Conservation (phyloP, 35 echinoderm and acorn worm genomes). For the Ptychodera flava region DNA sequence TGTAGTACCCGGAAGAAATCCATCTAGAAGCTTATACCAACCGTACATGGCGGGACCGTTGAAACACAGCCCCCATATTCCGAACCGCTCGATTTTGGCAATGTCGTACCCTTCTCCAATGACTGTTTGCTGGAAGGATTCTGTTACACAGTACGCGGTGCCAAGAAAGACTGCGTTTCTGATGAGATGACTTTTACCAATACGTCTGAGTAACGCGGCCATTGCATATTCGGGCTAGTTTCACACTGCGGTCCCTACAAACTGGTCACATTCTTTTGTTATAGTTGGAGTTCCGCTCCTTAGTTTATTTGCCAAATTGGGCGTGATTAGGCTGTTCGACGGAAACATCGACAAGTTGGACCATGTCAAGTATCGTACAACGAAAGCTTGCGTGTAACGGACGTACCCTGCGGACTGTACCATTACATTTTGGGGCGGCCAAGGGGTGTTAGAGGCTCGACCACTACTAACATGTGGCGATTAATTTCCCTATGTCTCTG, state of each 20-base stretch:
- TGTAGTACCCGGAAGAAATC: neutral
- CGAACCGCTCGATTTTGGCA: neutral
- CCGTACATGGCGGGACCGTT: neutral
- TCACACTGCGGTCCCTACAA: neutral
- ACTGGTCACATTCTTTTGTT: no score
- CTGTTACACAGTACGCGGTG: neutral
- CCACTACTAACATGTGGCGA: no score
- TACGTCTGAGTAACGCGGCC: neutral
- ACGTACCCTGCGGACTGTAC: no score
- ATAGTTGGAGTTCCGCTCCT: no score
- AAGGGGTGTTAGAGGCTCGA: no score
- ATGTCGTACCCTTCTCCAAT: neutral
- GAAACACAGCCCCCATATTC: neutral
- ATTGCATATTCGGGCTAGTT: neutral
- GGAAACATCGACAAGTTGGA: neutral
- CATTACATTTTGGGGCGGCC: no score
- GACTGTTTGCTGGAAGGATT: neutral
- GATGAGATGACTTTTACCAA: neutral
- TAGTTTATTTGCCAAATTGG: neutral
- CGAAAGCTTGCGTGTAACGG: no score
- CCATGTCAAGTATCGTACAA: no score
- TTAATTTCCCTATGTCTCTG: no score
- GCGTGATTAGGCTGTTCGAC: neutral
- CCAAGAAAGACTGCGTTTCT: neutral
- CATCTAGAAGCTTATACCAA: neutral